Conservation (phyloP, 1,140 invertebrate genomes). For the Drosophila pachea region DNA sequence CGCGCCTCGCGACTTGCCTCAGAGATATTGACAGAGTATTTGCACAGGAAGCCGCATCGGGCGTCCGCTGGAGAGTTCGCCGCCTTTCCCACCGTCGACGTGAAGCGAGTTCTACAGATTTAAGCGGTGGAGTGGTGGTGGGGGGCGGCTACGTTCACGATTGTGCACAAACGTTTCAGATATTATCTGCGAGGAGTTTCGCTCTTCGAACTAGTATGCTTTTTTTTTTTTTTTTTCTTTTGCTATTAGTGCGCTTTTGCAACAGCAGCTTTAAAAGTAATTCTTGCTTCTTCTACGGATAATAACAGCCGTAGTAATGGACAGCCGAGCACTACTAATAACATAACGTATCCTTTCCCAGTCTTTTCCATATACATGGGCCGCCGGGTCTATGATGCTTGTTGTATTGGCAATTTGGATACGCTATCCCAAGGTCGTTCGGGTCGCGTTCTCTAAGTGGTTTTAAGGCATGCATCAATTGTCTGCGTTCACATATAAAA, state of each 20-base stretch:
- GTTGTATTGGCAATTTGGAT: conserved; percentile 8
- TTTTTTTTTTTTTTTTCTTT: not conserved
- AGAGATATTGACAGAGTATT: conserved; percentile 73
- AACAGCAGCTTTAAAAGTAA: not conserved
- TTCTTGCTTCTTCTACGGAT: not conserved
- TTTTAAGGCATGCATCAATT: conserved; percentile 4
- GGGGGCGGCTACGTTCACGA: conserved; percentile 45
- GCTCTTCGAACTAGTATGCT: not conserved
- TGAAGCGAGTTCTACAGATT: conserved; percentile 71
- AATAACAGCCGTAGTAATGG: conserved; percentile 2
- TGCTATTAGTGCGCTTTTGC: not conserved
- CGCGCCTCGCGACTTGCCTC: conserved; percentile 67
- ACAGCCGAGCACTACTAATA: conserved; percentile 6
- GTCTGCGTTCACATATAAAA: too few species aligned
- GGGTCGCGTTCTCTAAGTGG: too few species aligned
- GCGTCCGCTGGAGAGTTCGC: conserved; percentile 70
- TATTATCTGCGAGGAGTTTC: not conserved
- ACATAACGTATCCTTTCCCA: conserved; percentile 9
- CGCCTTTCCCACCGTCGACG: conserved; percentile 75
- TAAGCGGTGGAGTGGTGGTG: conserved; percentile 24
- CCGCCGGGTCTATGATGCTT: conserved; percentile 8
- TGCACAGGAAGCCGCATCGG: conserved; percentile 75
- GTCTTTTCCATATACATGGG: conserved; percentile 15
- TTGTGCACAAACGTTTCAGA: conserved; percentile 40
- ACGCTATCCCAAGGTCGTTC: not conserved